Evolutionary conservation across 2,888 invertebrate genomes (phyloP).

Genomic region (Lasioglossum pauxillum): DNA sequence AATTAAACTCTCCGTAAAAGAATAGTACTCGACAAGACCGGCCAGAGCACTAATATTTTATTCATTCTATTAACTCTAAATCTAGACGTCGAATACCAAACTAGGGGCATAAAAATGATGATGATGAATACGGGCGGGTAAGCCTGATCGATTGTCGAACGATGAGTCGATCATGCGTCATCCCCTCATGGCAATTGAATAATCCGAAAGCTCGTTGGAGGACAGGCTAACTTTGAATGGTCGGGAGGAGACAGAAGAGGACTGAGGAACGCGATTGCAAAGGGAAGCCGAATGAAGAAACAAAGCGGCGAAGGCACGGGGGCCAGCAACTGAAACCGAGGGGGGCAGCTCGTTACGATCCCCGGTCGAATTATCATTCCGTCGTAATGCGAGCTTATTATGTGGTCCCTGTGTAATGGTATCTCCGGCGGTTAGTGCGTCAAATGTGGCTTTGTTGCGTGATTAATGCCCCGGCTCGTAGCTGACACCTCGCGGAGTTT

Average conservation of each 20-base stretch:
- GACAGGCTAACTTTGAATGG: neutral
- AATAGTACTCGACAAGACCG: neutral
- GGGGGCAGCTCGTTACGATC: conserved; percentile 54
- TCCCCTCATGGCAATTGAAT: neutral
- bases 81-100: neutral
- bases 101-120: neutral
- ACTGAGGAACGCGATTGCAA: neutral
- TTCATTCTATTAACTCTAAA: neutral
- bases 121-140: neutral
- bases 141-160: neutral
- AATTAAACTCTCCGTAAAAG: neutral
- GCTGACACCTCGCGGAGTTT: conserved; percentile 84
- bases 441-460: conserved; percentile 82
- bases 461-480: conserved; percentile 82
- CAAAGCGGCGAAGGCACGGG: conserved; percentile 3
- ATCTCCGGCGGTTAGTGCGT: conserved; percentile 81
- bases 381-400: conserved; percentile 80
- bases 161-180: neutral
- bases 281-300: conserved; percentile 16
- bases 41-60: neutral
- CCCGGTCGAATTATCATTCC: conserved; percentile 74
- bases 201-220: neutral
- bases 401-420: conserved; percentile 78
- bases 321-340: conserved; percentile 11
- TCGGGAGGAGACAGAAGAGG: neutral